These are phyloP conservation scores for human (Homo sapiens) DNA, from an alignment of 2,113 vertebrate species.

Conservation along the genomic window GRCh38 chr5:60263001-60263500, in stretches of 20 bases:
- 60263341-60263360: neutral
- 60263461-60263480: neutral
- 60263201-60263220: neutral
- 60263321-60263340: neutral
- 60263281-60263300: slow-evolving; percentile 6
- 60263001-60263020: slow-evolving; percentile 59
- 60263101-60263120: slow-evolving; percentile 11
- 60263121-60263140: neutral
- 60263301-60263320: neutral
- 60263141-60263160: neutral
- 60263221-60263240: neutral
- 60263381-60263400: neutral
- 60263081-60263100: slow-evolving; percentile 48
- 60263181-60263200: neutral
- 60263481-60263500: neutral
- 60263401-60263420: neutral
- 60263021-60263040: slow-evolving; percentile 48
- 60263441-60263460: neutral
- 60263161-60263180: slow-evolving; percentile 55
- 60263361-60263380: neutral
- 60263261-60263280: neutral
- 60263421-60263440: neutral
- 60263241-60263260: neutral
- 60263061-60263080: slow-evolving; percentile 61
- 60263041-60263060: slow-evolving; percentile 61